Conservation (phyloP, 2,113 vertebrate species). For the Monarcha castaneiventris region DNA sequence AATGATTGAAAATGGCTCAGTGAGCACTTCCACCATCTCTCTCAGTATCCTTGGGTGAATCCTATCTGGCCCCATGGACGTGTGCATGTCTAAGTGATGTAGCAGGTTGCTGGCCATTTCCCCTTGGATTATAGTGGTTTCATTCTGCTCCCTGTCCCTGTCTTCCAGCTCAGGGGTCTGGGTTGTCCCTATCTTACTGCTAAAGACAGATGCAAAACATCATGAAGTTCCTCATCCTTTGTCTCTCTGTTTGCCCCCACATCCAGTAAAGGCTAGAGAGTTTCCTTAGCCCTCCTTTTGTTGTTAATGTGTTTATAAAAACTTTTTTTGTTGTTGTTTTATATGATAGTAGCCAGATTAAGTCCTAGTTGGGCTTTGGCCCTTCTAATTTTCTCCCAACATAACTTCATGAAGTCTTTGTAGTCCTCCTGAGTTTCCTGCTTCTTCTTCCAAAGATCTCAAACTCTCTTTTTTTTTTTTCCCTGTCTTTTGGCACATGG, state of each 20-base stretch:
- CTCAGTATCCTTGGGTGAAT: not conserved
- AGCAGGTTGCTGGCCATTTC: not conserved
- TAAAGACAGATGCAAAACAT: not conserved
- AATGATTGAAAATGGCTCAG: not conserved
- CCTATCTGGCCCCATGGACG: no score
- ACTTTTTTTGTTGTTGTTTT: not conserved
- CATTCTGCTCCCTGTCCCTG: not conserved
- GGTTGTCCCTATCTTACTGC: not conserved
- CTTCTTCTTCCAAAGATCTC: not conserved
- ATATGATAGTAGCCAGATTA: not conserved
- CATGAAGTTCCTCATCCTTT: not conserved
- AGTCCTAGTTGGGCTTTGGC: not conserved
- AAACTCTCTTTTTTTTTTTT: not conserved
- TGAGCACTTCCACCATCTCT: not conserved
- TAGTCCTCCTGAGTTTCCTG: not conserved
- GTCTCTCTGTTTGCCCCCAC: rapidly evolving
- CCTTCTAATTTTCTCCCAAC: not conserved
- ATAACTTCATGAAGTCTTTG: not conserved
- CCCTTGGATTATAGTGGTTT: not conserved
- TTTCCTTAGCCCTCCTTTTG: not conserved
- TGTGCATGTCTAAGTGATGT: not conserved
- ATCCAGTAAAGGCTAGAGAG: not conserved
- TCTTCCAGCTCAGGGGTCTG: not conserved
- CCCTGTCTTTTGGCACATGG: not conserved
- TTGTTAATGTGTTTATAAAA: not conserved